Conservation (phyloP, 2,888 invertebrate species). For the Platynereis dumerilii region DNA sequence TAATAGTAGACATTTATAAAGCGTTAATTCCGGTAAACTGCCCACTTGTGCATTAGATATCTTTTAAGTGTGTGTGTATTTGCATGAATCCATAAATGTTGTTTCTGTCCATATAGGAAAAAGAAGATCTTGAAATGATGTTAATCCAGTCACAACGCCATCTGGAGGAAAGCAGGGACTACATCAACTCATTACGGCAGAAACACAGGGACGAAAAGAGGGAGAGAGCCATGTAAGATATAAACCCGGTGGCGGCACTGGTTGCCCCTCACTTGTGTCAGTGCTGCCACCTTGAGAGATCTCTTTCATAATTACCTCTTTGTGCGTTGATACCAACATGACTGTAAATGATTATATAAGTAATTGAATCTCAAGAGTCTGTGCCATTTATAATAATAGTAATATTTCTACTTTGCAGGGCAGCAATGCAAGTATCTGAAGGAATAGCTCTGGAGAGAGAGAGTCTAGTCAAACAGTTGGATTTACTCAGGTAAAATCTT, state of each 20-base stretch:
- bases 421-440: constrained; percentile 63
- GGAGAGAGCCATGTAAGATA: constrained; percentile 61
- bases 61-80: too few species aligned
- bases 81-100: too few species aligned
- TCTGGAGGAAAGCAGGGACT: constrained; percentile 60
- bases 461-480: constrained; percentile 64
- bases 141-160: constrained; percentile 55
- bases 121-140: constrained; percentile 57
- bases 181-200: constrained; percentile 58
- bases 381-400: too few species aligned
- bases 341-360: too few species aligned
- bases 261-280: too few species aligned
- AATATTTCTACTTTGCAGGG: too few species aligned
- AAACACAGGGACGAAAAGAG: constrained; percentile 62
- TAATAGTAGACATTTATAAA: neutral
- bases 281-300: neutral
- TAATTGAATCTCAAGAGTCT: too few species aligned
- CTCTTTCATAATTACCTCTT: too few species aligned
- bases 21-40: too few species aligned
- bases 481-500: constrained; percentile 59
- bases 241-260: too few species aligned
- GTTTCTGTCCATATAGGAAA: constrained; percentile 47
- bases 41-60: too few species aligned
- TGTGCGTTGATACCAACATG: too few species aligned
- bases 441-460: constrained; percentile 65